Conservation (phyloP, 2,888 invertebrate genomes). For the Mallateleia sp. region DNA sequence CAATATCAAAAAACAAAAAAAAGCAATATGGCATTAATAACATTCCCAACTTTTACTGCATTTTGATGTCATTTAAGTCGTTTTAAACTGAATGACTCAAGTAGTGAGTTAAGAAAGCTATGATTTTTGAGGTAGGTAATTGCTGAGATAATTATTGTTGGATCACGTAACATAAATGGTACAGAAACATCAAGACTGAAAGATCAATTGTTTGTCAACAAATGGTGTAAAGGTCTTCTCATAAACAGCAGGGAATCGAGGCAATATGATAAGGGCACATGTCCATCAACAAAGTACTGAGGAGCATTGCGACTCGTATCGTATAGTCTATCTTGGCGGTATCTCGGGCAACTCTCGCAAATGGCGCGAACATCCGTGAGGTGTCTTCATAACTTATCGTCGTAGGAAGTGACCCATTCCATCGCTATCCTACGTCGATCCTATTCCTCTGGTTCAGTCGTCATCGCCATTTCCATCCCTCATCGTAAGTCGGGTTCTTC, state of each 20-base stretch:
- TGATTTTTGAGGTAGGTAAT: no score
- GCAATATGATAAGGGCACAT: constrained; percentile 76
- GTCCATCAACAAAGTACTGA: constrained; percentile 76
- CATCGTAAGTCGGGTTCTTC: constrained; percentile 66
- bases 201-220: constrained; percentile 76
- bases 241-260: constrained; percentile 54
- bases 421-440: constrained; percentile 72
- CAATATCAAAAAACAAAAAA: no score
- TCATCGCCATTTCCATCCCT: constrained; percentile 77
- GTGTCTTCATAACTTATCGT: constrained; percentile 88
- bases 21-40: no score
- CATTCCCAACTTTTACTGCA: no score
- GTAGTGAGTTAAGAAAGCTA: no score
- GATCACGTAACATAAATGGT: no score
- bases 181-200: no score
- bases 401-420: constrained; percentile 86
- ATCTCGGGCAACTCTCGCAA: constrained; percentile 86
- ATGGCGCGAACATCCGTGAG: constrained; percentile 89
- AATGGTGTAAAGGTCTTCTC: constrained; percentile 65
- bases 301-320: constrained; percentile 83
- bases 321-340: constrained; percentile 85
- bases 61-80: no score
- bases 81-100: no score
- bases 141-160: no score
- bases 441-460: constrained; percentile 72